Evolutionary conservation across 2,888 invertebrate genomes (phyloP), one percentile per base, ranked within the genome.

Genomic region (Rhamphomyia laevipes): DNA sequence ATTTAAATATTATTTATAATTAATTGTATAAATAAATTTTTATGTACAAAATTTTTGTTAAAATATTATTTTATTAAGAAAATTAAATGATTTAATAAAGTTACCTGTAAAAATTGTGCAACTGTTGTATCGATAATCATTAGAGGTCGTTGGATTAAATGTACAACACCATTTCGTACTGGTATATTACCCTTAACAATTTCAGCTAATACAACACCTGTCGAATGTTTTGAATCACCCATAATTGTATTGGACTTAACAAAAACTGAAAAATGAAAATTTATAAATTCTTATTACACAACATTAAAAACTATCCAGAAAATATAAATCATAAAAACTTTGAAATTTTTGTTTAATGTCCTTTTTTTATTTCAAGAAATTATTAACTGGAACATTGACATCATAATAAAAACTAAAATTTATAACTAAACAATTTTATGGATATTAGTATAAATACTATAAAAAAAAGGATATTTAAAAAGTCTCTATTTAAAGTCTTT

Each of bases 91-190:
- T 21, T 4, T 21, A 21, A 6, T 56, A 55, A 52, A 59, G 77
- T 76, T 75, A 91, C 91, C 86, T 86, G 81, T 51, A 92, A 74
- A 63, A 91, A 87, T 66, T 91, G 83, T 56, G 81, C 81, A 54
- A 92, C 84, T 4, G 85, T 84, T n/a, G 85, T 86, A 62, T 92
- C 91, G 46, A 91, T 87, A 51, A 93, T 84, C 86, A 93, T 90
- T 15, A 94, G 74, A 0, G 93, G 93, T 55, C 88, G 80, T 61
- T 90, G 86, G 57, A 94, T 93, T 54, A 95, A 79, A 72, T 95
- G 94, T 5, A 94, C 83, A 1, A 94, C 92, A 31, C 94, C 93
- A 62, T 93, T 94, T 63, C 81, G 82, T 27, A 93, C 89, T 0
- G 93, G 92, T 56, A 94, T 92, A 68, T 94, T 93, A 31, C 86